Evolutionary conservation across 2,797 vertebrate genomes (phyloP).

Genomic region (Pseudomugil gertrudae): DNA sequence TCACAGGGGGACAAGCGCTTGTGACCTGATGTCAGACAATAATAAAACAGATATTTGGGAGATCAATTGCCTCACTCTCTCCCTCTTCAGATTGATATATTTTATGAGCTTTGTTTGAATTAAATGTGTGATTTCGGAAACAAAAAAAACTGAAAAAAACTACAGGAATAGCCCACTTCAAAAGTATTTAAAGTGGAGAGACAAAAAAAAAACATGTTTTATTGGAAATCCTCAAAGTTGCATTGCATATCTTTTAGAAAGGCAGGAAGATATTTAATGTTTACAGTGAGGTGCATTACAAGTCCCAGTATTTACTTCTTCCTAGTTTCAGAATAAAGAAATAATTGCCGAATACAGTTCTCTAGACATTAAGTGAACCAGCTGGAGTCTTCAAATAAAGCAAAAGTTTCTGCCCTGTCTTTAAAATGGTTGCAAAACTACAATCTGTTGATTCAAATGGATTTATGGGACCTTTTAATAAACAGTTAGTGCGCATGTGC

Average conservation of each 20-base stretch:
- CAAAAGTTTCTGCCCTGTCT: background rate
- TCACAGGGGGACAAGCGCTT: too few relatives aligned
- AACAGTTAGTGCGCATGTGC: background rate
- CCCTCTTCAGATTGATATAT: too few relatives aligned
- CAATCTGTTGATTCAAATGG: background rate
- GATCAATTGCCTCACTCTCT: too few relatives aligned
- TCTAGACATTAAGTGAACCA: background rate
- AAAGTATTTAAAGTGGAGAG: too few relatives aligned
- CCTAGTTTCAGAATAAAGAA: background rate
- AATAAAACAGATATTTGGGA: too few relatives aligned
- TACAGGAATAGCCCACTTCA: too few relatives aligned
- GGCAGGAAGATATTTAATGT: background rate
- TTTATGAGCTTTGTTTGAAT: too few relatives aligned
- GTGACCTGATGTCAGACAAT: too few relatives aligned
- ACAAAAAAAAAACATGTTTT: too few relatives aligned
- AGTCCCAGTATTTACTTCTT: background rate
- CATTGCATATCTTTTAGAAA: background rate
- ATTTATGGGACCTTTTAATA: background rate
- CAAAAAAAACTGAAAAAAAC: too few relatives aligned
- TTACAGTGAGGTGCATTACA: background rate
- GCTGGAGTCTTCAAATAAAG: background rate
- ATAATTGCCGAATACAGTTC: background rate
- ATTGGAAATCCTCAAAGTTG: background rate
- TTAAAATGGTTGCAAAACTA: background rate
- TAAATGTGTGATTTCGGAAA: too few relatives aligned